phyloP scores from a whole-genome alignment of 2,888 invertebrate species.

The Neuroscelio doddi region DNA sequence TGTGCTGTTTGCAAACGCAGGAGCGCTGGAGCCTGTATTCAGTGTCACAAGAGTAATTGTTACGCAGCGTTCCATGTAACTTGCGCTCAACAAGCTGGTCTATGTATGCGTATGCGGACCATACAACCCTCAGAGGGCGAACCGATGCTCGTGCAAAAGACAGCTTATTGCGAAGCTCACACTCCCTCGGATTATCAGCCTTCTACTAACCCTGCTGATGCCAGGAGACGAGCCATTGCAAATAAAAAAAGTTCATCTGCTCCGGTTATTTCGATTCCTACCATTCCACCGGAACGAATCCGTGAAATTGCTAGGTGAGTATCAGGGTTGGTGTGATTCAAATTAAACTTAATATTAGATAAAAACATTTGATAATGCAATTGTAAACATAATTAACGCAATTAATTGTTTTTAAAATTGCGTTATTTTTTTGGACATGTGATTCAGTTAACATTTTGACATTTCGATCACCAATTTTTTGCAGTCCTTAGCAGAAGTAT shows the following conservation, averaged over 20 bases:
- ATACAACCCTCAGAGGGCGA: constrained; percentile 80
- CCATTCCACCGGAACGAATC: constrained; percentile 90
- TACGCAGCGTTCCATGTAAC: constrained; percentile 99
- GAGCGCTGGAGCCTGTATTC: constrained; percentile 96
- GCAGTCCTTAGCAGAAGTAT: too few relatives aligned
- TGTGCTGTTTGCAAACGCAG: constrained; percentile 97
- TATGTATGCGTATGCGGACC: constrained; percentile 98
- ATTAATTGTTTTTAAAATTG: too few relatives aligned
- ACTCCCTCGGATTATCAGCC: constrained; percentile 79
- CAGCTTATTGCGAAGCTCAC: constrained; percentile 96
- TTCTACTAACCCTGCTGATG: constrained; percentile 68
- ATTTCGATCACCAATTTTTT: too few relatives aligned
- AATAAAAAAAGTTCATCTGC: constrained; percentile 89
- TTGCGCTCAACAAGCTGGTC: constrained; percentile 95
- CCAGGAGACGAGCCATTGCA: constrained; percentile 72
- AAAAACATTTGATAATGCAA: too few relatives aligned
- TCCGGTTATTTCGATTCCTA: constrained; percentile 94
- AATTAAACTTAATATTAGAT: too few relatives aligned
- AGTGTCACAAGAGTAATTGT: constrained; percentile 96
- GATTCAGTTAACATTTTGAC: too few relatives aligned
- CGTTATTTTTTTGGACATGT: too few relatives aligned
- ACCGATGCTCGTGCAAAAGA: constrained; percentile 92
- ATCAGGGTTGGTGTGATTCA: too few relatives aligned
- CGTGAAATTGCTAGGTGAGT: constrained; percentile 89
- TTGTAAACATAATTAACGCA: too few relatives aligned